These are phyloP conservation scores for Anastrepha obliqua DNA, from an alignment of 1,140 invertebrate species.

Conservation along the genomic window DNA sequence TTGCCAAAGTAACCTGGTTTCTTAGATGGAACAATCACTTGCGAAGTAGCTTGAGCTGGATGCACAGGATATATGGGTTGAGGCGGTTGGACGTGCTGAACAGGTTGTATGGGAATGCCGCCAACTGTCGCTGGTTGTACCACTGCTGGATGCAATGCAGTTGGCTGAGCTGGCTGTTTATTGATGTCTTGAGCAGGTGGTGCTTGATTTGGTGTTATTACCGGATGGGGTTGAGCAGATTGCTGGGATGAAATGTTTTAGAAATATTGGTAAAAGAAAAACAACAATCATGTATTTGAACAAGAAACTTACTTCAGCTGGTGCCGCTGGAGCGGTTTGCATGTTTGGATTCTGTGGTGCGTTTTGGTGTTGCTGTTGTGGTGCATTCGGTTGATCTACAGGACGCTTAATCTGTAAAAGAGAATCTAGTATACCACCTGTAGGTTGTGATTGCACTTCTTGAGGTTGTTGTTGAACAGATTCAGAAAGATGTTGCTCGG, in stretches of 20 bases:
- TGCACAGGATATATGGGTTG: neutral
- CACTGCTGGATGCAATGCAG: neutral
- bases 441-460: neutral
- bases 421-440: neutral
- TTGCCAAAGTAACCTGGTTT: constrained; percentile 52
- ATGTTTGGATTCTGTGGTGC: neutral
- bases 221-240: neutral
- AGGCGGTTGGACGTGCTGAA: neutral
- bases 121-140: neutral
- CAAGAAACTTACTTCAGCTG: neutral
- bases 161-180: neutral
- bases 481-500: neutral
- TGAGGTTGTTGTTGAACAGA: neutral
- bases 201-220: too few species aligned
- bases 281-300: neutral
- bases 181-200: neutral
- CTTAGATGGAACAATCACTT: constrained; percentile 40
- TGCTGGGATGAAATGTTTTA: neutral
- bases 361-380: neutral
- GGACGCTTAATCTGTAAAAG: neutral
- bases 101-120: neutral
- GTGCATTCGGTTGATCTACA: neutral
- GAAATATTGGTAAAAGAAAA: neutral
- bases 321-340: neutral
- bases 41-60: neutral